A percentile compares a stretch with the other conserved stretches of the same genome.
These are phyloP conservation scores for Orthonychiurus folsomi DNA, from an alignment of 2,888 invertebrate genomes.

Conservation along the genomic window DNA sequence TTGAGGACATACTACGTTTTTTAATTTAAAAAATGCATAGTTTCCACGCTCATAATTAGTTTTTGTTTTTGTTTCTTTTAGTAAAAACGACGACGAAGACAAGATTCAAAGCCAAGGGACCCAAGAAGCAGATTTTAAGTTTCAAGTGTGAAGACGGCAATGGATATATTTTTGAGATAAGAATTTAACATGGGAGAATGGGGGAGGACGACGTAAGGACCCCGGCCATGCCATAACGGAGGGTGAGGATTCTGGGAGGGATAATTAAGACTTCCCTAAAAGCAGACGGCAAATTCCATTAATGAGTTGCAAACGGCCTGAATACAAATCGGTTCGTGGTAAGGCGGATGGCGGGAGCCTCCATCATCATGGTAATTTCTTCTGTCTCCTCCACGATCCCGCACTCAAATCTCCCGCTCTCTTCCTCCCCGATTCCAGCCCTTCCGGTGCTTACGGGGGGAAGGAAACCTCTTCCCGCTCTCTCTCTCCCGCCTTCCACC, in stretches of 20 bases:
- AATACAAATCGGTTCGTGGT: constrained; percentile 33
- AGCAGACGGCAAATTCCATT: constrained; percentile 38
- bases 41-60: too few relatives aligned
- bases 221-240: too few relatives aligned
- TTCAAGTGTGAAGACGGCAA: too few relatives aligned
- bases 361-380: constrained; percentile 1
- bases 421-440: background rate
- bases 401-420: background rate
- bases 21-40: too few relatives aligned
- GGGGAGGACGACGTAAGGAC: constrained; percentile 16
- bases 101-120: too few relatives aligned
- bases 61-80: too few relatives aligned
- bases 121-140: too few relatives aligned
- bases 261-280: constrained; percentile 37
- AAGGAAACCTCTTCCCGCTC: background rate
- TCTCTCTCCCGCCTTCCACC: background rate
- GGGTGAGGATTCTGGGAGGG: constrained; percentile 14
- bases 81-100: too few relatives aligned
- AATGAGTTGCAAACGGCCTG: constrained; percentile 38
- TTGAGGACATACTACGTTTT: too few relatives aligned
- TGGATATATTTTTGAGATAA: too few relatives aligned
- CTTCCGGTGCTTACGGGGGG: background rate
- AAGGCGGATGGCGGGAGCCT: constrained; percentile 3
- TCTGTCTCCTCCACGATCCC: background rate
- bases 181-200: constrained; percentile 6